Evolutionary conservation across 92 coral and sea anemone species (phyloP).

Genomic region (Desmophyllum pertusum): DNA sequence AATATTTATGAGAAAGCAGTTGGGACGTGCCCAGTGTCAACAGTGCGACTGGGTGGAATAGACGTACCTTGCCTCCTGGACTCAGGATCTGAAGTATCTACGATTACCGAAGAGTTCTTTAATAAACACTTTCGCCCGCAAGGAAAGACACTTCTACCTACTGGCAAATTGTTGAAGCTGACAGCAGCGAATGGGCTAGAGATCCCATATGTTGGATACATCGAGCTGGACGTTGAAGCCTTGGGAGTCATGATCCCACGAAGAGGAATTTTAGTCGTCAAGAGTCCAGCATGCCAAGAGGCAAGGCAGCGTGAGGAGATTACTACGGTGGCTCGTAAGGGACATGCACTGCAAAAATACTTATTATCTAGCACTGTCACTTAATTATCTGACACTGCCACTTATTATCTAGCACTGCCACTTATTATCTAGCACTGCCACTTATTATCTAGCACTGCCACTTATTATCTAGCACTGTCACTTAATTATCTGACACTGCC

Average conservation of each 20-base stretch:
- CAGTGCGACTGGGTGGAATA: constrained; percentile 55
- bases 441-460: no score
- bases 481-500: no score
- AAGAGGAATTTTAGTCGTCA: constrained; percentile 67
- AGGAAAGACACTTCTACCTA: constrained; percentile 66
- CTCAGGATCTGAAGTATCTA: constrained; percentile 66
- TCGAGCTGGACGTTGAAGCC: constrained; percentile 67
- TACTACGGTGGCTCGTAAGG: no score
- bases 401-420: no score
- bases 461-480: no score
- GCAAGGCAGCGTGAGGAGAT: constrained; percentile 34
- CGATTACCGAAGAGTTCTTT: constrained; percentile 68
- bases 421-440: no score
- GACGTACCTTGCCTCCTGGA: constrained; percentile 51
- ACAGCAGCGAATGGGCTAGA: constrained; percentile 77
- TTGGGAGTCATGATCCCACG: constrained; percentile 47
- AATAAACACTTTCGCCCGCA: constrained; percentile 62
- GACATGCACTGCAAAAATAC: no score
- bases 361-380: no score
- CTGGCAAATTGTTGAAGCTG: constrained; percentile 58
- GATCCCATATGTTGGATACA: constrained; percentile 67
- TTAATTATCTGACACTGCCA: no score
- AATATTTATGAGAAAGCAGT: constrained; percentile 50
- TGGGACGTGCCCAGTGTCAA: constrained; percentile 65
- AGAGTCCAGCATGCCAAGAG: constrained; percentile 54